Percentiles rank a stretch among this genome's conserved stretches.
Conservation (phyloP, 1,140 invertebrate species). For the Theocolax elegans region DNA sequence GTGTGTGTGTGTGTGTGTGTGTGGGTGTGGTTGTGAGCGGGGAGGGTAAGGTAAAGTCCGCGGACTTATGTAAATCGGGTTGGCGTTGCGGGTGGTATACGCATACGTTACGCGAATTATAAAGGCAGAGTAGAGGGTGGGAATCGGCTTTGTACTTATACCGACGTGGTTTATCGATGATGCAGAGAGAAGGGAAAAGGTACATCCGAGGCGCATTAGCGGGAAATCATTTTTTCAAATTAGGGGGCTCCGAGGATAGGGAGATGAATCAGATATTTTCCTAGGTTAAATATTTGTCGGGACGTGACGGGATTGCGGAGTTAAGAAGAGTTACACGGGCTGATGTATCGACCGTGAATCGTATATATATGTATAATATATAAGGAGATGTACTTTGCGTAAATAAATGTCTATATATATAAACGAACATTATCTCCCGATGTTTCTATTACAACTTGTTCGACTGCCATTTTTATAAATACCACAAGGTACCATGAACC, state of each 20-base stretch:
- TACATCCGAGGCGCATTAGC: not conserved
- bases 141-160: slow-evolving; percentile 4
- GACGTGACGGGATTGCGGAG: not conserved
- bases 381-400: no score
- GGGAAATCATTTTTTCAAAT: not conserved
- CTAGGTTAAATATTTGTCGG: slow-evolving; percentile 8
- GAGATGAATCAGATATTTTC: slow-evolving; percentile 1
- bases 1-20: no score
- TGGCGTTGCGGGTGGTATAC: not conserved
- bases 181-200: no score
- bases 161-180: slow-evolving; percentile 2
- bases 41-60: no score
- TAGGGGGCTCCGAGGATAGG: not conserved
- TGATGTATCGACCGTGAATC: no score
- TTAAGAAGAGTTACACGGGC: not conserved
- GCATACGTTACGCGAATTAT: slow-evolving; percentile 21
- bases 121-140: not conserved
- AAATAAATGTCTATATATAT: no score
- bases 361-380: no score
- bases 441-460: no score
- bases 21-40: no score
- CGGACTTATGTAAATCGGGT: slow-evolving; percentile 20
- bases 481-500: no score
- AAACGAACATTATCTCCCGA: no score
- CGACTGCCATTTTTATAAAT: no score